A percentile compares a stretch with the other conserved stretches of the same genome.
phyloP scores from a whole-genome alignment of 2,888 invertebrate genomes.

The Disparrhopalites patrizii region DNA sequence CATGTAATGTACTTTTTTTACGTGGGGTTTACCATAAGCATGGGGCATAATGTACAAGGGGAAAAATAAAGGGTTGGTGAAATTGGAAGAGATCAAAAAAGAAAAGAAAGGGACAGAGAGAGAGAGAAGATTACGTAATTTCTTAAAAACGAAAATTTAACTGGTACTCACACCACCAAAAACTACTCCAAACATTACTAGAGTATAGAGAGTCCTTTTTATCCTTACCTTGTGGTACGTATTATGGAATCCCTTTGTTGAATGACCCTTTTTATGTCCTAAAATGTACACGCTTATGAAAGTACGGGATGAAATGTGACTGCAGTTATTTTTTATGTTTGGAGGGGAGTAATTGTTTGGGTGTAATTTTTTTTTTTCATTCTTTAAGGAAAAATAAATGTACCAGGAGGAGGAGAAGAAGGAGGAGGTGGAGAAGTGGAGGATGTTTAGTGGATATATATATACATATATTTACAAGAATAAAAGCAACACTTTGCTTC shows the following conservation, averaged over 20 bases:
- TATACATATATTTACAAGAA: too few species aligned
- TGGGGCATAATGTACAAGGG: not conserved
- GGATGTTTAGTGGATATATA: not conserved
- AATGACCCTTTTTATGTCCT: constrained; percentile 42
- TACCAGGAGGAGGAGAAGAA: too few species aligned
- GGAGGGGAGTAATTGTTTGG: too few species aligned
- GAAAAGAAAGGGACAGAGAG: not conserved
- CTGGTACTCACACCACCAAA: too few species aligned
- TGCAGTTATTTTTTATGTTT: not conserved
- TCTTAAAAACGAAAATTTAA: not conserved
- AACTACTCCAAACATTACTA: too few species aligned
- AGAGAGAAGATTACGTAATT: not conserved
- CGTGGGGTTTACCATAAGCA: too few species aligned
- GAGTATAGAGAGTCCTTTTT: too few species aligned
- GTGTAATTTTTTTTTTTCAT: too few species aligned
- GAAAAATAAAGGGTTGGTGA: not conserved
- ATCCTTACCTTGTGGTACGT: constrained; percentile 48
- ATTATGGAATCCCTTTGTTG: constrained; percentile 47
- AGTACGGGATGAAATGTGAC: not conserved
- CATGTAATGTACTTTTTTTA: too few species aligned
- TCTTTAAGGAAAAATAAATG: constrained; percentile 1
- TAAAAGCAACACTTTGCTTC: too few species aligned
- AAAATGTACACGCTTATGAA: not conserved
- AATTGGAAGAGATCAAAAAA: not conserved
- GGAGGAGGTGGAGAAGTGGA: not conserved